These are phyloP conservation scores for Melipona beecheii DNA, from an alignment of 2,888 invertebrate genomes.

Conservation along the genomic window DNA sequence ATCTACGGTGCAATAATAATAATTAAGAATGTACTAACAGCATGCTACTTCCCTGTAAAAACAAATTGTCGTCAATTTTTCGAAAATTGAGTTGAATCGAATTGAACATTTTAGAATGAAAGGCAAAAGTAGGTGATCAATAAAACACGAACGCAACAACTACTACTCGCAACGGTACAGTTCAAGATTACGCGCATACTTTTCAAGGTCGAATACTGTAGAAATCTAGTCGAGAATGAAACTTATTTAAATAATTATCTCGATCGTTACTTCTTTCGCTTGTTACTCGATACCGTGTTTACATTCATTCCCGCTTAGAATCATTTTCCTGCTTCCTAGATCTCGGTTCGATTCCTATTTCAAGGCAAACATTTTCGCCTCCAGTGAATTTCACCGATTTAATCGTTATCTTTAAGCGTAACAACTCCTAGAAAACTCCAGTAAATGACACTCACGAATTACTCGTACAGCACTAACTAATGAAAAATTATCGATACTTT, in stretches of 20 bases:
- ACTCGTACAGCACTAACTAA: not conserved
- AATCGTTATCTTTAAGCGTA: not conserved
- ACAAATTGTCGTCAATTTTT: not conserved
- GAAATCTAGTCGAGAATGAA: not conserved
- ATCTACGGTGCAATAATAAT: too few relatives aligned
- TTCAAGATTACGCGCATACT: not conserved
- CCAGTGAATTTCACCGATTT: not conserved
- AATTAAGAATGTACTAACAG: not conserved
- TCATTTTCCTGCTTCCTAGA: not conserved
- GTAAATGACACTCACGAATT: not conserved
- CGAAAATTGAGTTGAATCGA: not conserved
- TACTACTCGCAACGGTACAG: not conserved
- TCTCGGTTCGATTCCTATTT: not conserved
- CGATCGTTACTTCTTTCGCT: not conserved
- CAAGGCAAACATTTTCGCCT: not conserved
- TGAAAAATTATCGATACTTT: too few relatives aligned
- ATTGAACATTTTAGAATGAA: not conserved
- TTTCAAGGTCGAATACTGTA: not conserved
- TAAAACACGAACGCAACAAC: not conserved
- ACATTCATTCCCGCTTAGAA: not conserved
- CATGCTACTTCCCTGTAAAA: not conserved
- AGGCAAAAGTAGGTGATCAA: not conserved
- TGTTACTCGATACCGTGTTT: not conserved
- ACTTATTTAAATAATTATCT: slow-evolving; percentile 8
- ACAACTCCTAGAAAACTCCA: not conserved